These are phyloP conservation scores for Agelas oroides DNA, from an alignment of 37 sponge, comb jelly and placozoan species.

Conservation along the genomic window DNA sequence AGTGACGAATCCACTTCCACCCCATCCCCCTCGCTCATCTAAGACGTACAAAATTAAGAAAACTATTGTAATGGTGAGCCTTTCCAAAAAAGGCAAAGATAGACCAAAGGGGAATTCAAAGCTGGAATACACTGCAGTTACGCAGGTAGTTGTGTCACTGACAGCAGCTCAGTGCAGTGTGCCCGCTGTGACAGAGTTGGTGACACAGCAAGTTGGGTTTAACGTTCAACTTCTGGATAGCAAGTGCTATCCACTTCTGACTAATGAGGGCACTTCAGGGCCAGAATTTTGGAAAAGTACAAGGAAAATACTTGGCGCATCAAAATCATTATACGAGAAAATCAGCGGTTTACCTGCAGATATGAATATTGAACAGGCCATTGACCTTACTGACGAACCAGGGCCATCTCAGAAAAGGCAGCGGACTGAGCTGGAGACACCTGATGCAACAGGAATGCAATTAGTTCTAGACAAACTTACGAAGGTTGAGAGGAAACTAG, in stretches of 20 bases:
- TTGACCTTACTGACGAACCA: too few relatives aligned
- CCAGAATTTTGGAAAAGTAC: conserved; percentile 13
- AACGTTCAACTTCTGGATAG: not conserved
- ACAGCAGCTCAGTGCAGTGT: not conserved
- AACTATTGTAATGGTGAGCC: too few relatives aligned
- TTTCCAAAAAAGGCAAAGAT: too few relatives aligned
- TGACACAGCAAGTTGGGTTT: conserved; percentile 2
- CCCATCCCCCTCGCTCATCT: too few relatives aligned
- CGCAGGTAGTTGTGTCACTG: not conserved
- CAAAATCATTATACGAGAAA: conserved; percentile 6
- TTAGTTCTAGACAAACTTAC: too few relatives aligned
- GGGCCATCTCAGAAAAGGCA: too few relatives aligned
- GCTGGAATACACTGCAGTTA: not conserved
- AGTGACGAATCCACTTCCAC: too few relatives aligned
- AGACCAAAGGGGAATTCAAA: not conserved
- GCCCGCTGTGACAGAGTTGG: not conserved
- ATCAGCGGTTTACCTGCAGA: not conserved
- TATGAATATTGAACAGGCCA: too few relatives aligned
- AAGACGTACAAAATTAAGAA: too few relatives aligned
- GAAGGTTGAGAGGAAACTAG: too few relatives aligned
- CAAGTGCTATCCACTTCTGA: conserved; percentile 2
- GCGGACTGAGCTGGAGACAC: too few relatives aligned
- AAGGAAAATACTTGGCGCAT: not conserved
- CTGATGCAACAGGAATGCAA: too few relatives aligned
- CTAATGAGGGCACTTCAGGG: not conserved